Conservation (phyloP, 2,888 invertebrate species). For the Gymnocheta viridis region DNA sequence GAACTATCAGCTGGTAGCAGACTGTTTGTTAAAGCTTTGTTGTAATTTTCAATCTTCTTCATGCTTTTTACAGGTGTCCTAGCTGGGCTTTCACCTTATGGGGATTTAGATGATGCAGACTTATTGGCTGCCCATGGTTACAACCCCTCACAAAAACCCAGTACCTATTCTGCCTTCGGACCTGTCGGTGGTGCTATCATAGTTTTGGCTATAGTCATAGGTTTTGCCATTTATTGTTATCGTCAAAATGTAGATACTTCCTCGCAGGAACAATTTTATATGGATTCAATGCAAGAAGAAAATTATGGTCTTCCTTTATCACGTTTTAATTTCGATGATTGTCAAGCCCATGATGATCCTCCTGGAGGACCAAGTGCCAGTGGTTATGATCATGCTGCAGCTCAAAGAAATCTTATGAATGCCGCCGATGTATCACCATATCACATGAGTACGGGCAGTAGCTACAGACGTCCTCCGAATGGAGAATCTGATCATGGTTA, state of each 20-base stretch:
- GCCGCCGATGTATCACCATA: constrained; percentile 90
- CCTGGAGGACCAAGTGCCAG: constrained; percentile 82
- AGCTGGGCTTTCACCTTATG: constrained; percentile 91
- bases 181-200: constrained; percentile 94
- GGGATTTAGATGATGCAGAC: constrained; percentile 79
- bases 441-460: constrained; percentile 87
- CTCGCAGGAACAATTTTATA: constrained; percentile 82
- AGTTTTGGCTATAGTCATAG: constrained; percentile 90
- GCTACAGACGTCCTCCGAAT: constrained; percentile 87
- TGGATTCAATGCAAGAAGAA: constrained; percentile 83
- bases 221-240: constrained; percentile 92
- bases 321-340: constrained; percentile 87
- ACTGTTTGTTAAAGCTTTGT: background rate
- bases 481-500: constrained; percentile 94
- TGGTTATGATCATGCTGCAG: constrained; percentile 77
- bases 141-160: constrained; percentile 79
- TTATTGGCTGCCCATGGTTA: constrained; percentile 79
- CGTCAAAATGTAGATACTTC: constrained; percentile 84
- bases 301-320: constrained; percentile 87
- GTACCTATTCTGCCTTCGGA: constrained; percentile 89
- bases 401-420: constrained; percentile 85
- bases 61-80: constrained; percentile 83
- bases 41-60: background rate
- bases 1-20: no score
- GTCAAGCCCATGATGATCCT: constrained; percentile 82